Evolutionary conservation across 35 echinoderm and acorn worm species (phyloP), one percentile per base, ranked within the genome.

Genomic region (Apostichopus californicus): DNA sequence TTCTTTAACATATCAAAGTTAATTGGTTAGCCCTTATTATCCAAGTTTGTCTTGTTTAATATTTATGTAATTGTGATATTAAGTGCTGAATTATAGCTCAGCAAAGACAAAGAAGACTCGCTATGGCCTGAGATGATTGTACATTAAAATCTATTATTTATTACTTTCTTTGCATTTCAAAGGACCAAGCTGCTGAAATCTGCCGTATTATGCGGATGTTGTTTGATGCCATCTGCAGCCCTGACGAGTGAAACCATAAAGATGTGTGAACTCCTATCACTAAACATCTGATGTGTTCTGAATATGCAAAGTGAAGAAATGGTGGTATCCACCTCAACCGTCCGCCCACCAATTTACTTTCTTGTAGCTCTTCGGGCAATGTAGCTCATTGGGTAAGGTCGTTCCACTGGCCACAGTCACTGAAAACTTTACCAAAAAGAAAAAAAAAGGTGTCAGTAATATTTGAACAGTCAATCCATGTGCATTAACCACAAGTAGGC

Each of bases 171-270:
- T 75, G 12, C n/a, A 21, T 22, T 75, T n/a, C 15, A 75, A 18
- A 85, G 81, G 20, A 56, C 20, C 81, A 24, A 85, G 81, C 81
- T 59, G 55, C 8, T 57, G 81, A 85, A 24, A 85, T 85, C 54
- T 85, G 81, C 9, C 21, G 9, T 22, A 55, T 56, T 5, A 58
- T 85, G 56, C 54, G 22, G 58, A 56, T 85, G 81, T 17, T 85
- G 10, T 85, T 85, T 59, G 81, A 85, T 58, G 81, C 81, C 5
- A 55, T 85, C 5, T 85, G 81, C 56, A 85, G 52, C 17, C 81
- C 81, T 63, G 81, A 85, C 14, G 81, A 85, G 58, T 85, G 81
- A 85, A 75, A 14, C 17, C 71, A 18, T 75, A 7, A 5, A 20
- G 20, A 75, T 75, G 13, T 75, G 15, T 75, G 71, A 75, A 68